Conservation (phyloP, 1,140 invertebrate species). For the Chymomyza costata region DNA sequence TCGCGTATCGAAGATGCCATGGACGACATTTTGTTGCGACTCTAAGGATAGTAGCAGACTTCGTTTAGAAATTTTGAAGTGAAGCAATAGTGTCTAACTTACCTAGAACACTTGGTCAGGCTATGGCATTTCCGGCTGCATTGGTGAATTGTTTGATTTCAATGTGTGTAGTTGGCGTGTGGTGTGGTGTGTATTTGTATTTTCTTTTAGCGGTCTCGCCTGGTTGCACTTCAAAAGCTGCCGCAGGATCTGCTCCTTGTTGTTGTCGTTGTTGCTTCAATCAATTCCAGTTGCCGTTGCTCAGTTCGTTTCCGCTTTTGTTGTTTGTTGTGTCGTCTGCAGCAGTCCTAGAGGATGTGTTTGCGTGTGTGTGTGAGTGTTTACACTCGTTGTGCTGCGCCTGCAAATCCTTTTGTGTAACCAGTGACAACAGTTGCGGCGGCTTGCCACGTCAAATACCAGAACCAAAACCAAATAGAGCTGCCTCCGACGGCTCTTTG, state of each 20-base stretch:
- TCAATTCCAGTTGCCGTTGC: constrained; percentile 51
- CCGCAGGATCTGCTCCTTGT: constrained; percentile 23
- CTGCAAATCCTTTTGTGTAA: constrained; percentile 64
- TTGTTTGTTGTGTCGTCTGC: constrained; percentile 12
- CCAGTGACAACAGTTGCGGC: constrained; percentile 57
- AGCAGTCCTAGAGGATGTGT: too few species aligned
- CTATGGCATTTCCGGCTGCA: too few species aligned
- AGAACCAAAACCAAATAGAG: constrained; percentile 45
- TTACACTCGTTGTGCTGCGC: constrained; percentile 26
- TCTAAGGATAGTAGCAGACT: too few species aligned
- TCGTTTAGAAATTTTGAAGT: too few species aligned
- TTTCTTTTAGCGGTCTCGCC: constrained; percentile 17
- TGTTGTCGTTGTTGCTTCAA: constrained; percentile 46
- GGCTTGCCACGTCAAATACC: constrained; percentile 23
- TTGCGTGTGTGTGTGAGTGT: constrained; percentile 5
- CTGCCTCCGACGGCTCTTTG: constrained; percentile 2
- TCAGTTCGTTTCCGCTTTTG: constrained; percentile 42
- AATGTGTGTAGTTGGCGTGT: too few species aligned
- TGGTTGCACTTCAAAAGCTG: constrained; percentile 46
- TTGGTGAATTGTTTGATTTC: too few species aligned
- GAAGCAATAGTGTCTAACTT: too few species aligned
- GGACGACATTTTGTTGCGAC: too few species aligned
- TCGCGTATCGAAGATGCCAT: too few species aligned
- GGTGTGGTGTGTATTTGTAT: constrained; percentile 1
- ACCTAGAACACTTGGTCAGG: too few species aligned